Percentiles rank a stretch among this genome's conserved stretches.
These are phyloP conservation scores for Peromyscus polionotus DNA, from an alignment of 2,113 vertebrate species.

Conservation along the genomic window DNA sequence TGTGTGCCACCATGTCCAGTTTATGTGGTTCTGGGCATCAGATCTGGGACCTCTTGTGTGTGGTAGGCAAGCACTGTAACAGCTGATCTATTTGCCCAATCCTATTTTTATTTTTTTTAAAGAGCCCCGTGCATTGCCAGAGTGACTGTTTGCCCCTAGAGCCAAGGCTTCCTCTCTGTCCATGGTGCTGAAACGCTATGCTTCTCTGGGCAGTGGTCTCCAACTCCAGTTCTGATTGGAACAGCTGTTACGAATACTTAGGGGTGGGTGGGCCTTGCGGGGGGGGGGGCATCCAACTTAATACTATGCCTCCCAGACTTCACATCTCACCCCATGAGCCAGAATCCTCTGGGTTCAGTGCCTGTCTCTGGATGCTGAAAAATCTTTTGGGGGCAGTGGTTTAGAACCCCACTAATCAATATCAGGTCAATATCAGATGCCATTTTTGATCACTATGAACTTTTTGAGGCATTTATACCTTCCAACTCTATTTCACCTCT, in stretches of 20 bases:
- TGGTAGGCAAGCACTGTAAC: not conserved
- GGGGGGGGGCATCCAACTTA: no score
- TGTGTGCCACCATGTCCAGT: not conserved
- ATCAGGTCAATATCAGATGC: no score
- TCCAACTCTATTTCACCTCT: not conserved
- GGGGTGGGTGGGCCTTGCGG: no score
- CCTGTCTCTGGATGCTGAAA: not conserved
- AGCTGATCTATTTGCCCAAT: not conserved
- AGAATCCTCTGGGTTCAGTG: not conserved
- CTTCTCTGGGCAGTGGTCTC: not conserved
- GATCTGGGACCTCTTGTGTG: not conserved
- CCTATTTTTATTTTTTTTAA: not conserved
- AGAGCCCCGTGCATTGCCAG: not conserved
- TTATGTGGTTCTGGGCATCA: not conserved
- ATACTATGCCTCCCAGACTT: not conserved
- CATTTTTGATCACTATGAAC: no score
- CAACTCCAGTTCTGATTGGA: fast-evolving
- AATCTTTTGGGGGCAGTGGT: not conserved
- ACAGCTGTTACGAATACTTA: no score
- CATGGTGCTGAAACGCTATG: constrained; percentile 73
- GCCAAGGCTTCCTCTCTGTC: not conserved
- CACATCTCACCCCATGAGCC: not conserved
- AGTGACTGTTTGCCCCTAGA: not conserved
- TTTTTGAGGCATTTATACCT: not conserved
- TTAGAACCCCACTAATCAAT: not conserved